Evolutionary conservation across 2,113 vertebrate genomes (phyloP).

Genomic region (Ceyx melanurus): DNA sequence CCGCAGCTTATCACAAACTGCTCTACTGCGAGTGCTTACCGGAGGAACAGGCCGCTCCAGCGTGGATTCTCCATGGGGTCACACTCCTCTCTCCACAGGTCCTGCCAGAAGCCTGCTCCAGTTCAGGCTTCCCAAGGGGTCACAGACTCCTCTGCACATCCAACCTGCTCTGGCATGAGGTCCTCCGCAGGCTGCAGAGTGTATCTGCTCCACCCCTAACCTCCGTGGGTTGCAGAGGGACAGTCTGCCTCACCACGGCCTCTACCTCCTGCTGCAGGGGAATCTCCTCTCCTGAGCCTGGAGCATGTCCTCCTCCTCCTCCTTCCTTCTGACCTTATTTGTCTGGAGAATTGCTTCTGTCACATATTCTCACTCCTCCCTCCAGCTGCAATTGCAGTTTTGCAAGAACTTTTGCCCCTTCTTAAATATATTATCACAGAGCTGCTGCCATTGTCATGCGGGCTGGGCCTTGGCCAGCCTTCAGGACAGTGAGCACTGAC

Average conservation of each 20-base stretch:
- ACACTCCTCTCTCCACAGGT: background rate
- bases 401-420: no score
- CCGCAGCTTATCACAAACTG: background rate
- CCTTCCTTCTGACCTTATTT: background rate
- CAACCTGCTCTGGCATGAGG: no score
- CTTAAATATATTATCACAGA: background rate
- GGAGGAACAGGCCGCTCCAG: background rate
- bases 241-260: background rate
- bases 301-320: background rate
- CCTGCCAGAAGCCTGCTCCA: background rate
- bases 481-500: background rate
- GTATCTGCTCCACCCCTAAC: background rate
- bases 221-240: background rate
- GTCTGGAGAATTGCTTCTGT: background rate
- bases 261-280: background rate
- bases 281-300: background rate
- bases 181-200: background rate
- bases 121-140: background rate
- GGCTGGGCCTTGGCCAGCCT: background rate
- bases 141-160: background rate
- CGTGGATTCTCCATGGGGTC: background rate
- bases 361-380: background rate
- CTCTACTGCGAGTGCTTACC: background rate
- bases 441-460: background rate
- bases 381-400: background rate